Conservation (phyloP, 2,797 vertebrate species). For the Darevskia mixta region DNA sequence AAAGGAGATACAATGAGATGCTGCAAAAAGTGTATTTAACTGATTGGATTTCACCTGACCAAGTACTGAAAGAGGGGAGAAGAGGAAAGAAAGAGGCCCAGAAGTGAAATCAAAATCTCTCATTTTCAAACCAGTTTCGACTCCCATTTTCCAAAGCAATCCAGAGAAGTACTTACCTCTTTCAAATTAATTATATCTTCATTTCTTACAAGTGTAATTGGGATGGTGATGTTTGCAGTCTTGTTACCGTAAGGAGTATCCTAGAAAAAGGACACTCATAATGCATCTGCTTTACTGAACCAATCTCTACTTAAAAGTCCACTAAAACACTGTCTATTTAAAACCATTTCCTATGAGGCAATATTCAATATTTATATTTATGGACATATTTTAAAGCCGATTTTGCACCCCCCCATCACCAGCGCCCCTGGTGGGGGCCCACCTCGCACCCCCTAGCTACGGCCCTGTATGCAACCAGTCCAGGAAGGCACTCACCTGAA, state of each 20-base stretch:
- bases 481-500: no score
- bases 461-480: no score
- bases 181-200: conserved; percentile 85
- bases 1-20: background rate
- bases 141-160: background rate
- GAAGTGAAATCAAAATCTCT: background rate
- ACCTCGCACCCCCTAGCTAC: no score
- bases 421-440: no score
- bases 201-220: conserved; percentile 87
- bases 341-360: no score
- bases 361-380: no score
- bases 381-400: no score
- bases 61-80: background rate
- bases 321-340: background rate
- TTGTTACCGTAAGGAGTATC: conserved; percentile 81
- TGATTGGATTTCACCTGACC: background rate
- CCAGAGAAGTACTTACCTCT: conserved; percentile 79
- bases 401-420: no score
- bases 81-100: background rate
- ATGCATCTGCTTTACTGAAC: background rate
- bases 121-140: background rate
- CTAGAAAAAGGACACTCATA: conserved; percentile 75
- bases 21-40: background rate
- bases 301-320: background rate
- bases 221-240: conserved; percentile 84